phyloP scores from a whole-genome alignment of 2,797 vertebrate genomes.

The Falco berigora region DNA sequence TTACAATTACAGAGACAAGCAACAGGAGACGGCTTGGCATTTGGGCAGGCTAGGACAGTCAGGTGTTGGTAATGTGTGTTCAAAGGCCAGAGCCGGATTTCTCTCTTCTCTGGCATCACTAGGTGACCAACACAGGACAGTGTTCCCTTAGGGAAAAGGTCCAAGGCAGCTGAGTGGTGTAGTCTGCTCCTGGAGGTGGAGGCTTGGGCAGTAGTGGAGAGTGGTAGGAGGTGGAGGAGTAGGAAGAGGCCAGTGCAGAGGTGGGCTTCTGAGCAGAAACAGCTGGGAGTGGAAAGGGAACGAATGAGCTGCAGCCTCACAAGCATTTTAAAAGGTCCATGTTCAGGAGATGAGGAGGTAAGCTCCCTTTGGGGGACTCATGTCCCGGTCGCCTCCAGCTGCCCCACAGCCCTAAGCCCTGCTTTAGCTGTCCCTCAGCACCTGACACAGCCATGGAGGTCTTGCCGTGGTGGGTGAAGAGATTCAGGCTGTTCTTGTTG shows the following conservation, averaged over 20 bases:
- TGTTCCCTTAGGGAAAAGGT: not conserved
- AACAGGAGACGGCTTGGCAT: not conserved
- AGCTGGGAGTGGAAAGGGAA: not conserved
- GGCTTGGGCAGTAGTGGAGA: too few relatives aligned
- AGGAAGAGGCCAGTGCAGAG: not conserved
- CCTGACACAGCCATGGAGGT: not conserved
- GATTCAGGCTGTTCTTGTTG: not conserved
- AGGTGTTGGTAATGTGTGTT: not conserved
- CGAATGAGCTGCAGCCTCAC: not conserved
- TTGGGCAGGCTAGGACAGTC: not conserved
- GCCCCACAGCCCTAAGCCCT: not conserved
- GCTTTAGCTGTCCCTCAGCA: not conserved
- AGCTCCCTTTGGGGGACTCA: not conserved
- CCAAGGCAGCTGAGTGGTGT: rapidly evolving
- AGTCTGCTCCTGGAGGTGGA: not conserved
- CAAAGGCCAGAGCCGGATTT: not conserved
- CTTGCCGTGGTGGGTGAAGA: not conserved
- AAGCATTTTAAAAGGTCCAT: not conserved
- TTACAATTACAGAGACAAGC: not conserved
- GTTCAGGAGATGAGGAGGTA: not conserved
- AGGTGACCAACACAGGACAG: too few relatives aligned
- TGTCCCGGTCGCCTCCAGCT: too few relatives aligned
- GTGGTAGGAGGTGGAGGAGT: too few relatives aligned
- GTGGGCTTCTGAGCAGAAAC: not conserved
- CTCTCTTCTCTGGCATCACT: not conserved